Evolutionary conservation across 2,797 vertebrate species (phyloP).

Genomic region (Bradypodion pumilum): DNA sequence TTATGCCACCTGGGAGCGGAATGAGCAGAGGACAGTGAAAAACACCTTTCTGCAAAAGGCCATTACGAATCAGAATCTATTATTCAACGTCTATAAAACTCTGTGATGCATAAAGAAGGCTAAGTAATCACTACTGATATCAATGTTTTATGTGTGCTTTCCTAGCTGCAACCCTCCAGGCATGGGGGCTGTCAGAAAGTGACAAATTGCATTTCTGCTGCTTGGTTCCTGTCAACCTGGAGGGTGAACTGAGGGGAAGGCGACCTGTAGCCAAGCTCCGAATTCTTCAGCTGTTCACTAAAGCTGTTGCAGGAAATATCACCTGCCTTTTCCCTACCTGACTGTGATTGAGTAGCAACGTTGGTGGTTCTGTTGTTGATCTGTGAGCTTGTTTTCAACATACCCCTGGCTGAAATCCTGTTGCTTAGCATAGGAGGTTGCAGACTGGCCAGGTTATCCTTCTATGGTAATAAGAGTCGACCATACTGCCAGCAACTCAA

Average conservation of each 20-base stretch:
- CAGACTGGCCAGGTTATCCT: too few species aligned
- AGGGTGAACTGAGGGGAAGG: slow-evolving; percentile 56
- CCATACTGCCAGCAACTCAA: too few species aligned
- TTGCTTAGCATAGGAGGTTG: too few species aligned
- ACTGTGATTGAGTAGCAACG: too few species aligned
- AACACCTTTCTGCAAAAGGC: slow-evolving; percentile 45
- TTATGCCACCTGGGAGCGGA: not conserved
- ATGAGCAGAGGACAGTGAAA: slow-evolving; percentile 41
- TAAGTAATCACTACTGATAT: slow-evolving; percentile 53
- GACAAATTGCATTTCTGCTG: slow-evolving; percentile 63
- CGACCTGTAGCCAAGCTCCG: slow-evolving; percentile 24
- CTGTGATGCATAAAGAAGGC: slow-evolving; percentile 60
- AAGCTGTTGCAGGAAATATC: not conserved
- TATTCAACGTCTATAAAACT: slow-evolving; percentile 57
- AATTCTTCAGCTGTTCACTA: not conserved
- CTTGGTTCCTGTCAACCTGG: slow-evolving; percentile 44
- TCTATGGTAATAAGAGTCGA: too few species aligned
- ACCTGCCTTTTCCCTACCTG: too few species aligned
- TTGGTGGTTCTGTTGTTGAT: too few species aligned
- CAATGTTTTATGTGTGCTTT: slow-evolving; percentile 60
- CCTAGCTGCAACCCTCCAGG: slow-evolving; percentile 39
- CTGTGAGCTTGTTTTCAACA: too few species aligned
- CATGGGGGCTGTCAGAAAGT: slow-evolving; percentile 44
- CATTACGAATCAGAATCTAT: slow-evolving; percentile 51
- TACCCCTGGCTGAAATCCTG: too few species aligned